Evolutionary conservation across 2,888 invertebrate species (phyloP).

Genomic region (Machimus rusticus): DNA sequence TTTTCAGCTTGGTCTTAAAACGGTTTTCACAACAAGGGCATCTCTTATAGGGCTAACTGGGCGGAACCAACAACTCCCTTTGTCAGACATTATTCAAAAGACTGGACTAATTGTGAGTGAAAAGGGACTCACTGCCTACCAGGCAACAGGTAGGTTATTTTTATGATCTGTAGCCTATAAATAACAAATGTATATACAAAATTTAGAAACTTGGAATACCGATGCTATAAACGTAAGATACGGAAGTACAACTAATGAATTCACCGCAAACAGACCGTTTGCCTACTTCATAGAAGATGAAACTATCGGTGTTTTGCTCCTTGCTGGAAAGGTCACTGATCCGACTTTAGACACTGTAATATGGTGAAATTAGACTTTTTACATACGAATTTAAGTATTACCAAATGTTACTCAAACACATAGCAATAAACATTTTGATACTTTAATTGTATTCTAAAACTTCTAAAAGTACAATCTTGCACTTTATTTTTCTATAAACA

Average conservation of each 20-base stretch:
- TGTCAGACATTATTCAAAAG: slow-evolving; percentile 77
- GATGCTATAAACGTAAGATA: slow-evolving; percentile 76
- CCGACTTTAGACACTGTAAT: slow-evolving; percentile 64
- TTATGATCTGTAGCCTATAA: neutral
- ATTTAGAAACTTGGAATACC: slow-evolving; percentile 62
- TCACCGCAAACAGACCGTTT: slow-evolving; percentile 78
- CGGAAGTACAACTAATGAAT: slow-evolving; percentile 65
- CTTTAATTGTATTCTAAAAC: neutral
- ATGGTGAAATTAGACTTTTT: neutral
- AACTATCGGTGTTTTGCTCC: slow-evolving; percentile 73
- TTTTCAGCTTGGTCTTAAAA: slow-evolving; percentile 72
- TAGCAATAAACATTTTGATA: neutral
- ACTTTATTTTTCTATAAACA: no score
- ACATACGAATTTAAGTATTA: neutral
- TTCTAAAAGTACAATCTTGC: no score
- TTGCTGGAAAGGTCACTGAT: slow-evolving; percentile 76
- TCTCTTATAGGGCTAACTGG: slow-evolving; percentile 74
- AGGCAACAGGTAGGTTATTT: slow-evolving; percentile 66
- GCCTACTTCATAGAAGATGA: slow-evolving; percentile 83
- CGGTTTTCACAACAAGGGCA: slow-evolving; percentile 75
- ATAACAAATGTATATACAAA: neutral
- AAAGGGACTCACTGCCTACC: slow-evolving; percentile 74
- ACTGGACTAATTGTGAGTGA: slow-evolving; percentile 81
- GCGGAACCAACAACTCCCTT: slow-evolving; percentile 66
- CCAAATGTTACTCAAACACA: neutral